phyloP scores from a whole-genome alignment of 1,140 invertebrate species.

The Ridgeia piscesae region DNA sequence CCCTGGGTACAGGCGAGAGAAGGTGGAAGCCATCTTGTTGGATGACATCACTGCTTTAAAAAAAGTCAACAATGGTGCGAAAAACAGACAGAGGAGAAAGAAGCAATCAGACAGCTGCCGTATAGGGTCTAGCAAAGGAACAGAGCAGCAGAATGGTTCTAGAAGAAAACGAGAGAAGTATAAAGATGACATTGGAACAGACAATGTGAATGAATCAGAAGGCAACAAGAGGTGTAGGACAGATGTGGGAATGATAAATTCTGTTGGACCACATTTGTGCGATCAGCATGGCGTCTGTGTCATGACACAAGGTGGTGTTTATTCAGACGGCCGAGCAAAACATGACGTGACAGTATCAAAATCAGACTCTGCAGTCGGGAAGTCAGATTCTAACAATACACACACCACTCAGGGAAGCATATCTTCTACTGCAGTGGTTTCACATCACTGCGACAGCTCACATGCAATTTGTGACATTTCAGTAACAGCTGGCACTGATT shows the following conservation, averaged over 20 bases:
- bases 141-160: neutral
- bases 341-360: neutral
- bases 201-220: neutral
- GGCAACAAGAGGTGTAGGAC: neutral
- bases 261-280: neutral
- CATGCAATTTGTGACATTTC: too few relatives aligned
- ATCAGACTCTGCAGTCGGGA: neutral
- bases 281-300: neutral
- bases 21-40: constrained; percentile 13
- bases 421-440: neutral
- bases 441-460: neutral
- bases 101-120: constrained; percentile 11
- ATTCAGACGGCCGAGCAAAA: neutral
- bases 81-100: neutral
- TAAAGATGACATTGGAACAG: neutral
- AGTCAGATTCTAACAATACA: neutral
- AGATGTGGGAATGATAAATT: neutral
- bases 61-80: neutral
- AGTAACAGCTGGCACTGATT: neutral
- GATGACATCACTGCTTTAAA: too few relatives aligned
- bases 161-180: neutral
- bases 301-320: neutral
- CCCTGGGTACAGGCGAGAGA: constrained; percentile 5
- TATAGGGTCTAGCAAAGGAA: neutral
- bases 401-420: neutral